Base-by-base conservation (phyloP, 1,140 invertebrate genomes). In the Andricus grossulariae region DNA sequence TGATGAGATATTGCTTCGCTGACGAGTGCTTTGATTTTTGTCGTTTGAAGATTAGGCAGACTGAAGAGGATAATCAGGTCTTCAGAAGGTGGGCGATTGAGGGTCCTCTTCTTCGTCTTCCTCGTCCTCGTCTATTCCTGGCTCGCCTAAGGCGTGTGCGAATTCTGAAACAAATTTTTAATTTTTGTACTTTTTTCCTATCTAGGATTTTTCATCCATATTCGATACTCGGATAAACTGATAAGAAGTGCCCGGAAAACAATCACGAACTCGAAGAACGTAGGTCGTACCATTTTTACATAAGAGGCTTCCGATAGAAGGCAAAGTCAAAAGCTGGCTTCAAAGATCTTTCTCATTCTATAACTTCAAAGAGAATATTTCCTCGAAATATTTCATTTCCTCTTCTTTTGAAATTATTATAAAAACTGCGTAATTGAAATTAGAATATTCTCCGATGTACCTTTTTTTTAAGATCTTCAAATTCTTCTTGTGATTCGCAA, bases 91-190 rank as follows among this genome's bases (percentile, higher is more conserved):
- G 15, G 89, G 89, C 21, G 89, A 90, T 80, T 87, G 85, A 60
- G 85, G 82, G 19, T 96, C 95, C 25, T 96, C 95, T 5, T 96
- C 95, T 76, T 96, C 95, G 54, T 95, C 94, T 39, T 96, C 95
- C 79, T 95, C 95, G 71, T 95, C 95, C 79, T 96, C 95, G 80
- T 96, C 93, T 51, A 92, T 92, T 50, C 93, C 95, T 18, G 96
- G 95, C 87, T 97, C 96, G 0, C 96, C 96, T 16, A 97, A 91
- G 5, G 96, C 96, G 84, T 96, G 94, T 1, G 95, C 96, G 89
- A 97, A 97, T 93, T 97, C 96, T 96, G 88, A 10, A 93, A 93
- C 57, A 25, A 55, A 72, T 60, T 39, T 66, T 66, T 3, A n/a
- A 66, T 66, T 66, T 39, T 66, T 66, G 32, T n/a, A 3, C 45